Evolutionary conservation across 2,888 invertebrate species (phyloP), one percentile per base, ranked within the genome.

Genomic region (Dascillus cervinus): DNA sequence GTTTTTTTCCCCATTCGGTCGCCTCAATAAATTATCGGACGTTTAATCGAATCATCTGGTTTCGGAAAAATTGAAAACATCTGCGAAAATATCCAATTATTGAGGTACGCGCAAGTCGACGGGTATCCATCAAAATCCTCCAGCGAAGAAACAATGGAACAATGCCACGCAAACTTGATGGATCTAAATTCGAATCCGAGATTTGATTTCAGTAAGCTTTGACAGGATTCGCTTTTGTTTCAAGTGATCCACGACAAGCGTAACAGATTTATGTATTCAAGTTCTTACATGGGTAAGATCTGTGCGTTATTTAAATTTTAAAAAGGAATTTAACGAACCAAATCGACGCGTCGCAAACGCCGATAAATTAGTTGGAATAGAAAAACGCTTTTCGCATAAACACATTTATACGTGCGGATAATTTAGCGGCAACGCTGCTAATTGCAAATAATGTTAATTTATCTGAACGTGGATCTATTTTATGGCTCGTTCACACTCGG

Each of bases 71-170:
- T 8, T 17, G 4, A 17, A 17, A 17, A 17, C 17, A 17, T 17
- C 17, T 17, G 17, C 17, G 8, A 6, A 17, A 6, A 8, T 17
- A 24, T 34, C 30, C 34, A 31, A 37, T 37, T 37, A 34, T 24
- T 15, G 26, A 26, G 14, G 17, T 27, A 34, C 33, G 29, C 30
- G 26, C 22, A n/a, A 21, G 35, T 22, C 31, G 26, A 26, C 41
- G 53, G 55, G 56, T 56, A 61, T 61, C 60, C 60, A 61, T 61
- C 61, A 61, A 61, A 61, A 54, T 50, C 54, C n/a, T n/a, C n/a
- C n/a, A n/a, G n/a, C n/a, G n/a, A 36, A 44, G 44, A 58, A 57
- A 60, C 59, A 59, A 60, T 59, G 56, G 58, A 49, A 51, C 55
- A 49, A 52, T 51, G 50, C 52, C 53, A 31, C 37, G 33, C 32